Evolutionary conservation across 1,140 invertebrate genomes (phyloP), one percentile per base, ranked within the genome.

Genomic region (Drosophila sulfurigaster): DNA sequence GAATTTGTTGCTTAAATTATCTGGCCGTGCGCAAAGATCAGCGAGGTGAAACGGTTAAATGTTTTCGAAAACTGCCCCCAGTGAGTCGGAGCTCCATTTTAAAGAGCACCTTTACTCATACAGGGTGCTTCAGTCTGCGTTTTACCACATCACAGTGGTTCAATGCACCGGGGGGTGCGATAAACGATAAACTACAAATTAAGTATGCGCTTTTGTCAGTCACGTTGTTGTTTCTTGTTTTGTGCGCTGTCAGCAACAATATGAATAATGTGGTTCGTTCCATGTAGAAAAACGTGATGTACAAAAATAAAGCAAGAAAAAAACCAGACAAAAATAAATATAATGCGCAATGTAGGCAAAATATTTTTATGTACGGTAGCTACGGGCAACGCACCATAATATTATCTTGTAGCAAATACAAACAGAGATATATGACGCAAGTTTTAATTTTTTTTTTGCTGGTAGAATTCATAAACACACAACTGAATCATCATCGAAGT

Each of bases 41-140:
- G 70, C 75, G 75, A 77, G 69, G 69, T 77, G 75, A 73, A 77
- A 77, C 70, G 69, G 60, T 77, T 73, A 66, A 77, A 67, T 77
- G 70, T 74, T 73, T 72, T 62, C 25, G 35, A 77, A 77, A 67
- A 51, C 49, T 67, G 74, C 69, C 62, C 48, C 15, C 38, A 59
- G 74, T 32, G 25, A 28, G 13, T 45, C 25, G 54, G 48, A 49
- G 66, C 65, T 69, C 71, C 65, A 62, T 41, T 56, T 69, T 57
- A 46, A 60, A 49, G 59, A 25, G 51, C 15, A 58, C 30, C 41
- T 65, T 48, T 32, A 58, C 30, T 54, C 1, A 51, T 63, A 75
- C 72, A 75, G 72, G 72, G 72, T 70, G 66, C 43, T 58, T 57
- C 66, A 70, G 67, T 58, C 58, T 58, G 58, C 41, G 48, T 4